phyloP scores from a whole-genome alignment of 2,797 vertebrate species.

The Dromococcyx pavoninus region DNA sequence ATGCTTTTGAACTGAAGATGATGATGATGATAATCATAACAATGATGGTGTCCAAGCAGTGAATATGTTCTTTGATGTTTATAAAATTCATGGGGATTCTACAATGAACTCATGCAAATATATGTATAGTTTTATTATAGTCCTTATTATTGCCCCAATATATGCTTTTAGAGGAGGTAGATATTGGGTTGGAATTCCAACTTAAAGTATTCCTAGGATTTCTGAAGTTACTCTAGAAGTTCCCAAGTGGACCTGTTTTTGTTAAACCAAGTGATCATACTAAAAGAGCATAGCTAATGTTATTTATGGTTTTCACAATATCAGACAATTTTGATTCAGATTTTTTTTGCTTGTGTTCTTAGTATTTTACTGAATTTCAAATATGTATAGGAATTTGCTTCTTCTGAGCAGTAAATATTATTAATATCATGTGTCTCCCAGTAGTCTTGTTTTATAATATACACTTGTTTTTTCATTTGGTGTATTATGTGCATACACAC shows the following conservation, averaged over 20 bases:
- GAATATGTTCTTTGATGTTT: not conserved
- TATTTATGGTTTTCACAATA: slow-evolving; percentile 12
- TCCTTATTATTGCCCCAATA: not conserved
- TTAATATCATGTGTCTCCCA: slow-evolving; percentile 28
- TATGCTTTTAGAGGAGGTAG: not conserved
- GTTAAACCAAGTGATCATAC: not conserved
- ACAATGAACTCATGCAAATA: not conserved
- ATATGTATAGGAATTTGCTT: slow-evolving; percentile 39
- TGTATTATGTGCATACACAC: not conserved
- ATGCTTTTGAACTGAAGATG: not conserved
- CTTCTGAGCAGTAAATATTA: not conserved
- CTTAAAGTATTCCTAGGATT: not conserved
- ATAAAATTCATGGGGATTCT: not conserved
- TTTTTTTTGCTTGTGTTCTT: slow-evolving; percentile 14
- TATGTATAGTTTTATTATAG: not conserved
- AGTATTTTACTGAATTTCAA: slow-evolving; percentile 14
- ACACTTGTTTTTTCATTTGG: not conserved
- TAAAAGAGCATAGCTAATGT: not conserved
- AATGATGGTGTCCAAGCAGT: not conserved
- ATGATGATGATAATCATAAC: not conserved
- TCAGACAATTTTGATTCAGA: slow-evolving; percentile 24
- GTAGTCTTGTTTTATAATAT: slow-evolving; percentile 42
- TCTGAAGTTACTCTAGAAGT: not conserved
- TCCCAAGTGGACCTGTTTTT: not conserved
- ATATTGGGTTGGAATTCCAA: not conserved